These are phyloP conservation scores for Phrynosoma platyrhinos DNA, from an alignment of 2,113 vertebrate species.

Conservation along the genomic window DNA sequence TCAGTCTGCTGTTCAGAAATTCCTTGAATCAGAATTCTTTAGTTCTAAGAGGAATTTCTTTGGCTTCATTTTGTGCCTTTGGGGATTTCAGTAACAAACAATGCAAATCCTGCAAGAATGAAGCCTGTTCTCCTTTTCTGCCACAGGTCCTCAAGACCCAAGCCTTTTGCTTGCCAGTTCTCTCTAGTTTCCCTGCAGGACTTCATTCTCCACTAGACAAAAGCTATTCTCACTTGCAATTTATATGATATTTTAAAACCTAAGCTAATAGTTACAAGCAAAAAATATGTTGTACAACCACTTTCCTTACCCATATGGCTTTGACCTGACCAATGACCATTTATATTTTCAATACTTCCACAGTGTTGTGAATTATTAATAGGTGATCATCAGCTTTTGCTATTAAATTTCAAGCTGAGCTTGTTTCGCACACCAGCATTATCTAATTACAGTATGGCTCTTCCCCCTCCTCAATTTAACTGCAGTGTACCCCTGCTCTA, in stretches of 20 bases:
- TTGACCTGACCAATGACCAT: slow-evolving; percentile 61
- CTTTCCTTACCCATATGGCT: slow-evolving; percentile 48
- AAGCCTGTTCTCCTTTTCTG: background rate
- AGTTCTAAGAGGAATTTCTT: background rate
- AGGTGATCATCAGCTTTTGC: slow-evolving; percentile 58
- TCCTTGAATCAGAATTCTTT: background rate
- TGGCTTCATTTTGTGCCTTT: background rate
- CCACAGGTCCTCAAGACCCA: background rate
- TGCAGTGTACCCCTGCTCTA: slow-evolving; percentile 75
- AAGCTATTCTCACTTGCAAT: slow-evolving; percentile 40
- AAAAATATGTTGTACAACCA: background rate
- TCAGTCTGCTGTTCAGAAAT: background rate
- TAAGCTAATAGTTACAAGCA: slow-evolving; percentile 38
- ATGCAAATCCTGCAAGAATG: background rate
- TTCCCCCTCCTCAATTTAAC: slow-evolving; percentile 56
- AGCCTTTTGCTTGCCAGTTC: background rate
- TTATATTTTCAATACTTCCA: slow-evolving; percentile 49
- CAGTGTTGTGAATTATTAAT: slow-evolving; percentile 61
- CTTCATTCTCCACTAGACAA: background rate
- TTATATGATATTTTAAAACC: slow-evolving; percentile 43
- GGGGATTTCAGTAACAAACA: background rate
- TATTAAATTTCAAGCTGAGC: slow-evolving; percentile 63
- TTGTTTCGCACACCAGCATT: slow-evolving; percentile 72
- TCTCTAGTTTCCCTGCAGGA: background rate
- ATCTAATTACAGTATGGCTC: slow-evolving; percentile 70